Evolutionary conservation across 2,113 vertebrate species (phyloP), one percentile per base, ranked within the genome.

Genomic region (Trogon surrucura): DNA sequence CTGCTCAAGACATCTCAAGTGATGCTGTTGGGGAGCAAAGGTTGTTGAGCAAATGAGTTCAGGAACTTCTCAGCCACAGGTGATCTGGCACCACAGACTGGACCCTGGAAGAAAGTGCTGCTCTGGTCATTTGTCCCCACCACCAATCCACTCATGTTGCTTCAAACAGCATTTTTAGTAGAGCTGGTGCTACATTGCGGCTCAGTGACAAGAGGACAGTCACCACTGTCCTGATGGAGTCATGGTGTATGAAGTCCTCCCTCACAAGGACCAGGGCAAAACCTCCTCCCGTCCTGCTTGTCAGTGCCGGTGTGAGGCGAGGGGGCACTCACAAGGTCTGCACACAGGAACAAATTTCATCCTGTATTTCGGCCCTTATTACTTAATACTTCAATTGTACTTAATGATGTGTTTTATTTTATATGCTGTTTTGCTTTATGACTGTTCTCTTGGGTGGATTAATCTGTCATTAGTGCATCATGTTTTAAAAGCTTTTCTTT

Each of bases 321-420:
- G 54, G 34, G 41, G 67, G 8, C n/a, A 23, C 41, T 66, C 61
- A 6, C 11, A 54, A 45, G 25, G 36, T 50, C 58, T 20, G 27
- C 30, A 47, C 41, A 51, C 21, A 44, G 45, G 56, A 69, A 89
- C 32, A 66, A 75, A 91, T 83, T 64, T 94, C 32, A 65, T 65
- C 66, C 70, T 60, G 56, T 64, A 51, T 80, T 94, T 93, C 8
- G 2, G 57, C 51, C 38, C 78, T 83, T 93, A 96, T 87, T 94
- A 92, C 94, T 97, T 96, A 96, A 94, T 95, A 93, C 89, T 85
- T 96, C 92, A 95, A 85, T 95, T 92, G 95, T 74, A 91, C 53
- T 94, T 95, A 96, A 92, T 70, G 26, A 79, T 88, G 88, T 72
- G 78, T 70, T 96, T 87, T 80, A 91, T 89, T 94, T 96, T 95